Evolutionary conservation across 1,140 invertebrate species (phyloP).

Genomic region (Danaus plexippus): DNA sequence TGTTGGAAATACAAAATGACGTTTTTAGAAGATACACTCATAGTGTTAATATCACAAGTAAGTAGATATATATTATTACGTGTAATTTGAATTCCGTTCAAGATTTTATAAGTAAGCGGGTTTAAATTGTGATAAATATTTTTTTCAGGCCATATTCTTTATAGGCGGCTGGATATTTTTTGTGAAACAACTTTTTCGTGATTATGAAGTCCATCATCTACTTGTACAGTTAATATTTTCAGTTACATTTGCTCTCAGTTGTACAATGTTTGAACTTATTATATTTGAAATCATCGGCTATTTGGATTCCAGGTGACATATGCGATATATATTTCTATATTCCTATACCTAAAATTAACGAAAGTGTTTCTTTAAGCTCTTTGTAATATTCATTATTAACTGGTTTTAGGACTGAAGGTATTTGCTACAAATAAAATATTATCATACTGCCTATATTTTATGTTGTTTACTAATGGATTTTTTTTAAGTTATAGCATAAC

Average conservation of each 20-base stretch:
- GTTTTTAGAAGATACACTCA: conserved; percentile 65
- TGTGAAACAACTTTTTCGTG: conserved; percentile 96
- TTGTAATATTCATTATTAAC: too few species aligned
- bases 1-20: conserved; percentile 41
- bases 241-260: conserved; percentile 96
- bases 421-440: too few species aligned
- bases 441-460: too few species aligned
- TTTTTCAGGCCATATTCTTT: conserved; percentile 92
- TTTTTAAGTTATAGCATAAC: too few species aligned
- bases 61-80: conserved; percentile 8
- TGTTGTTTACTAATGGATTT: too few species aligned
- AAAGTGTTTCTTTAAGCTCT: too few species aligned
- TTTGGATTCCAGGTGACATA: conserved; percentile 76
- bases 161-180: conserved; percentile 98
- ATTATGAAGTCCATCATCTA: conserved; percentile 97
- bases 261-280: conserved; percentile 99
- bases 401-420: too few species aligned
- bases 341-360: too few species aligned
- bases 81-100: background rate
- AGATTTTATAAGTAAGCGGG: background rate
- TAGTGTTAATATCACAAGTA: conserved; percentile 67
- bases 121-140: background rate
- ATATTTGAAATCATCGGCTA: conserved; percentile 99
- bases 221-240: conserved; percentile 97
- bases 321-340: background rate